Percentiles rank a stretch among this genome's conserved stretches.
Evolutionary conservation across 2,113 vertebrate species (phyloP).

Genomic region (Cololabis saira): DNA sequence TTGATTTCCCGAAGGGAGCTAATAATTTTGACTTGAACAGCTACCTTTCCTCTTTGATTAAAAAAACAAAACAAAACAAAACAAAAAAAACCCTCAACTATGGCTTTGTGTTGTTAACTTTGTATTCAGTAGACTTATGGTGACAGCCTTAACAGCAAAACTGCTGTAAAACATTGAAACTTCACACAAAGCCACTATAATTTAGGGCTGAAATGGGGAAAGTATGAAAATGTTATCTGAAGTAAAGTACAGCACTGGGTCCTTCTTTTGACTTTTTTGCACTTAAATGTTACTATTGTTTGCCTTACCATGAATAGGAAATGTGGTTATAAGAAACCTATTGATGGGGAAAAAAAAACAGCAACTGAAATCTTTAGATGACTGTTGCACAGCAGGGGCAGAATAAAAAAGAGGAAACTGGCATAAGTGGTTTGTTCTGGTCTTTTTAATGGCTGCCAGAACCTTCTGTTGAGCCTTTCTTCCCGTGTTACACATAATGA

Average conservation of each 20-base stretch:
- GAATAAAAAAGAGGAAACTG: slow-evolving; percentile 4
- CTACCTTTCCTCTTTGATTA: background rate
- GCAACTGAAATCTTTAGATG: slow-evolving; percentile 6
- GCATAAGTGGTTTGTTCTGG: slow-evolving; percentile 46
- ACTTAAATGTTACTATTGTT: slow-evolving; percentile 10
- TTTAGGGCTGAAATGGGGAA: background rate
- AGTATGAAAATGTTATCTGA: slow-evolving; percentile 25
- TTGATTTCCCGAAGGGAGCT: too few relatives aligned
- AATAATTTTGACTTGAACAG: background rate
- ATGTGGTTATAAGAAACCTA: background rate
- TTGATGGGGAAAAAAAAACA: background rate
- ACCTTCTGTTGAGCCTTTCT: slow-evolving; percentile 41
- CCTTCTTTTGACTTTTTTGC: slow-evolving; percentile 20
- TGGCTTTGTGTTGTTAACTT: slow-evolving; percentile 15
- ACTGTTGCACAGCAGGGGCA: background rate
- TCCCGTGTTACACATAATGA: slow-evolving; percentile 32
- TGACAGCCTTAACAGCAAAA: too few relatives aligned
- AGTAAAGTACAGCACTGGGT: slow-evolving; percentile 15
- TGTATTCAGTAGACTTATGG: too few relatives aligned
- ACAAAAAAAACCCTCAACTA: background rate
- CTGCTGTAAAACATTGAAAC: background rate
- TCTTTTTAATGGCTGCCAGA: slow-evolving; percentile 42
- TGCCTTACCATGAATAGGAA: slow-evolving; percentile 26
- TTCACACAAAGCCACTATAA: background rate
- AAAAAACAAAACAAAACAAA: background rate